Conservation (phyloP, 1,140 invertebrate species). For the Drosophila parvula region DNA sequence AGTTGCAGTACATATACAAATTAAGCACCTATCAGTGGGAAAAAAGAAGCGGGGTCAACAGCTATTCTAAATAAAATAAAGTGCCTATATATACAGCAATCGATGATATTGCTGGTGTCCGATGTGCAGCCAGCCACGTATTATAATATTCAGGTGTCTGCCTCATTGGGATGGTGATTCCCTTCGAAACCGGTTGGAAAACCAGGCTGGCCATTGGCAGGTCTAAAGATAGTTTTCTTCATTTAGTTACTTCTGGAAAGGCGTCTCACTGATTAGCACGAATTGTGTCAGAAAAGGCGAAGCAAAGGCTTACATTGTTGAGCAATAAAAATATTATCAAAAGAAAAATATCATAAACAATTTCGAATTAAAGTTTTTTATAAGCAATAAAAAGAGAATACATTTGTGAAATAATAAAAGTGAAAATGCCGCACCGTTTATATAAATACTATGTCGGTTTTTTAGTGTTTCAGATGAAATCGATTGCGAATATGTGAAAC, state of each 20-base stretch:
- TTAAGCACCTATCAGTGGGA: conserved; percentile 5
- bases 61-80: not conserved
- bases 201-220: not conserved
- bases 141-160: not conserved
- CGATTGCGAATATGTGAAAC: not conserved
- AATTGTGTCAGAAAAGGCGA: not conserved
- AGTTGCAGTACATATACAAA: conserved; percentile 17
- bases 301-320: not conserved
- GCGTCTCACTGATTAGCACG: not conserved
- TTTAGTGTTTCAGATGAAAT: too few species aligned
- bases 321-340: not conserved
- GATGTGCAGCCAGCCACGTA: conserved; percentile 12
- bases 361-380: not conserved
- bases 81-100: not conserved
- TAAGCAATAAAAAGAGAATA: not conserved
- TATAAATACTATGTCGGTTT: not conserved
- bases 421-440: not conserved
- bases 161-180: conserved; percentile 9
- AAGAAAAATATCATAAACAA: not conserved
- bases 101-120: not conserved
- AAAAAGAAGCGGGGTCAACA: conserved; percentile 13
- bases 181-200: conserved; percentile 16
- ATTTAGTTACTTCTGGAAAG: not conserved
- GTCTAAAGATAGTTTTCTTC: conserved; percentile 2
- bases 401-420: not conserved